Evolutionary conservation across 1,140 invertebrate species (phyloP).

Genomic region (Pseudomyrmex gracilis): DNA sequence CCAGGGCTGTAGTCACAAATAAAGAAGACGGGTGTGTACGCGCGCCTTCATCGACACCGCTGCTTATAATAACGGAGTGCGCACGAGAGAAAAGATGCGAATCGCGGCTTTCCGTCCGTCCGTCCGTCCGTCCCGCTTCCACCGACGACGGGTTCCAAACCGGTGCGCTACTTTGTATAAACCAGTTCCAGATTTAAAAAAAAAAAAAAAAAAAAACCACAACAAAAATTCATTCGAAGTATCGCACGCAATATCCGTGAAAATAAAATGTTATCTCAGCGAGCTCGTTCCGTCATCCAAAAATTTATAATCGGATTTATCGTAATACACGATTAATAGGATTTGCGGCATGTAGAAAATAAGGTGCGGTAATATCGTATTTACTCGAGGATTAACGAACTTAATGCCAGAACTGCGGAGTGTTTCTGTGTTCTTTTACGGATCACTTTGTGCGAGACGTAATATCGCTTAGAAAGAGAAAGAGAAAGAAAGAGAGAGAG

Average conservation of each 20-base stretch:
- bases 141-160: conserved; percentile 29
- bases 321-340: conserved; percentile 22
- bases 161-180: conserved; percentile 53
- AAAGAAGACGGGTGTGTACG: conserved; percentile 62
- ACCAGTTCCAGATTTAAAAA: conserved; percentile 48
- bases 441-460: background rate
- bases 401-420: background rate
- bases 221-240: background rate
- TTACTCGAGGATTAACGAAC: background rate
- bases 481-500: too few relatives aligned
- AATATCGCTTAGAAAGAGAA: background rate
- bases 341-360: background rate
- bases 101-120: conserved; percentile 1
- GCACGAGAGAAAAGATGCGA: conserved; percentile 52
- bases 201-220: background rate
- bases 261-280: conserved; percentile 55
- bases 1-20: conserved; percentile 74
- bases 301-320: conserved; percentile 57
- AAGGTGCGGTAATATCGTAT: background rate
- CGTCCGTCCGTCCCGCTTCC: background rate
- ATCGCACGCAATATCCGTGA: conserved; percentile 15
- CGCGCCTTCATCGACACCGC: conserved; percentile 64
- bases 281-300: conserved; percentile 45
- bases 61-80: conserved; percentile 67
- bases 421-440: background rate